phyloP scores from a whole-genome alignment of 2,113 vertebrate species.

The Chaetops frenatus region DNA sequence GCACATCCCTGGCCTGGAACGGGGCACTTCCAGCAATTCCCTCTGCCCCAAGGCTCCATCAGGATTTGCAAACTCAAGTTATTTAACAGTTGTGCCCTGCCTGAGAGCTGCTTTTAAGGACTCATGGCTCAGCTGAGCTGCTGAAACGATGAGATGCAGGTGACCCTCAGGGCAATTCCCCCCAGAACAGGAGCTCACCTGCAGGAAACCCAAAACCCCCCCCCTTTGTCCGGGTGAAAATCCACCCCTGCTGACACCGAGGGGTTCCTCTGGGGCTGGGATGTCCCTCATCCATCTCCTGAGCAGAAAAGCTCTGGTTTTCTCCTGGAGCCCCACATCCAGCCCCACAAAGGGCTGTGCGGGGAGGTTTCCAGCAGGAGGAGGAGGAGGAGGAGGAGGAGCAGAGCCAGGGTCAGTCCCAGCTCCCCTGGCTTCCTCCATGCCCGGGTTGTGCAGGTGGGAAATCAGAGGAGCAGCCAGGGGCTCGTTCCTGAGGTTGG shows the following conservation, averaged over 20 bases:
- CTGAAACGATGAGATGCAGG: not conserved
- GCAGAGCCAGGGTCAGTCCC: not conserved
- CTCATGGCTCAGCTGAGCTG: not conserved
- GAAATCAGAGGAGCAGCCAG: fast-evolving
- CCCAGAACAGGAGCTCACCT: not conserved
- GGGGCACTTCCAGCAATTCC: not conserved
- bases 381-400: not conserved
- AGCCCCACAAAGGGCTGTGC: not conserved
- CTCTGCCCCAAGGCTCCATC: not conserved
- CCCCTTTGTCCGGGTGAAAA: not conserved
- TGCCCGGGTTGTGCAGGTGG: fast-evolving
- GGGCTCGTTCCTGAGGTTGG: not conserved
- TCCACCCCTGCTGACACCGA: not conserved
- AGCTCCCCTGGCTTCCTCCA: not conserved
- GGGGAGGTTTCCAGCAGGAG: not conserved
- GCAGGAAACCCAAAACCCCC: no score
- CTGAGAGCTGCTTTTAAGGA: not conserved
- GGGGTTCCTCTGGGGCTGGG: not conserved
- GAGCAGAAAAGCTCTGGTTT: not conserved
- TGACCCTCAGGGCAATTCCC: not conserved
- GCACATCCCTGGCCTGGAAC: not conserved
- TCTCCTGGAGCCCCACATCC: not conserved
- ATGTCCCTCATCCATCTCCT: not conserved
- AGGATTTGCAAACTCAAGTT: not conserved
- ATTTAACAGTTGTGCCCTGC: not conserved